Evolutionary conservation across 1,140 invertebrate species (phyloP), one percentile per base, ranked within the genome.

Genomic region (Bombus confusus): DNA sequence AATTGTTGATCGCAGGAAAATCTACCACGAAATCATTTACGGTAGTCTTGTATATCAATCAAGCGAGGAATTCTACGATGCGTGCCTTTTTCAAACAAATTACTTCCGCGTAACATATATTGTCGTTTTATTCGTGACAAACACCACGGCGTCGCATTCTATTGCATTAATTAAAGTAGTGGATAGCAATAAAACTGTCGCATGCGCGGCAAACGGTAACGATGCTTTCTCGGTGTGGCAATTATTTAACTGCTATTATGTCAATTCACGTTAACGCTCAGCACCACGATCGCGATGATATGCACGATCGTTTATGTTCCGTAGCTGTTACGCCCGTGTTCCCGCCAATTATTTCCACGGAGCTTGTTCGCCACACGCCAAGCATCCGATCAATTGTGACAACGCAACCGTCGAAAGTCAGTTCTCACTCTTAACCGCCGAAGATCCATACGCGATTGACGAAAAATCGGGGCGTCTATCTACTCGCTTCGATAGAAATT

Each of bases 221-320:
- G 37, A 69, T 39, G 43, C n/a, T 83, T 28, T 12, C 9, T 4
- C 47, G 15, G 34, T 0, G 1, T 22, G 10, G 82, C n/a, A 69
- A 83, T 78, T 78, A 84, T 83, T 77, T 57, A 52, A 52, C 34
- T 76, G 80, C 47, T 68, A 83, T 71, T 79, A 71, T 79, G 75
- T 43, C 75, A 79, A 79, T 84, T 71, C 47, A 9, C 52, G 75
- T 84, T 59, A 69, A 78, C 74, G 47, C 68, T 57, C 15, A 13
- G 4, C 64, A 47, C 34, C 12, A n/a, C 43, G 10, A 66, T 57
- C 72, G 39, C 80, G 39, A 47, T 31, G 6, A 72, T 15, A n/a
- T n/a, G 5, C 57, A 25, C 62, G 34, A 31, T 43, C 47, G 74
- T 78, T 83, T 78, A 78, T 83, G 78, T 72, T 79, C 47, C 22